Conservation (phyloP, 2,113 vertebrate species). For the Chelonoidis abingdonii region DNA sequence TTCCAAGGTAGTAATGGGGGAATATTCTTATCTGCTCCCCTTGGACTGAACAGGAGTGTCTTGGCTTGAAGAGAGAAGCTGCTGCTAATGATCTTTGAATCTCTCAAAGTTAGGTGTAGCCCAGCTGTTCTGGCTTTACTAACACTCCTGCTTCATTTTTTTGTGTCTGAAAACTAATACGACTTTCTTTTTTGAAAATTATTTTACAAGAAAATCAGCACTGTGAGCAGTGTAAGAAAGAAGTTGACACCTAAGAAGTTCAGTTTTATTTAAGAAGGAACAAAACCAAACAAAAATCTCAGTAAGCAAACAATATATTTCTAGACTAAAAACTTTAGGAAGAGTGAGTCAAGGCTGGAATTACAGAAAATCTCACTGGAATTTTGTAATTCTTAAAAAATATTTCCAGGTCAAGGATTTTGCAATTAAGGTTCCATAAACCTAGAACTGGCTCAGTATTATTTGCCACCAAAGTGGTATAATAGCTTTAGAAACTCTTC, state of each 20-base stretch:
- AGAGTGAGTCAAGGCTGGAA: too few relatives aligned
- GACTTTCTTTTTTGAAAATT: not conserved
- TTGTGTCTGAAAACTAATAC: not conserved
- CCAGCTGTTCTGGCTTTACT: accelerated
- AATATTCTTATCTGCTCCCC: not conserved
- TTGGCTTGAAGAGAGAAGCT: not conserved
- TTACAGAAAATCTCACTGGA: too few relatives aligned
- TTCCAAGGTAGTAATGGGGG: not conserved
- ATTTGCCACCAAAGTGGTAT: too few relatives aligned
- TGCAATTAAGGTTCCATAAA: too few relatives aligned
- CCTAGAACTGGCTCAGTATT: too few relatives aligned
- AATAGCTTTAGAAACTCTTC: too few relatives aligned
- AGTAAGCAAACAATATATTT: not conserved
- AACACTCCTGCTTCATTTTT: accelerated
- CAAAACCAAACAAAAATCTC: not conserved
- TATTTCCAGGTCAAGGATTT: too few relatives aligned
- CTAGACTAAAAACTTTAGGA: too few relatives aligned
- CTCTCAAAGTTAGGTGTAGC: not conserved
- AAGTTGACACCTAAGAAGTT: not conserved
- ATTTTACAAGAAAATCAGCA: accelerated
- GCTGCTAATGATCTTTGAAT: not conserved
- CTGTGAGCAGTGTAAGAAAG: not conserved
- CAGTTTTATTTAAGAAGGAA: not conserved
- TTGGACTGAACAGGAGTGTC: not conserved
- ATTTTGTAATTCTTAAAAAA: too few relatives aligned